Conservation (phyloP, 2,113 vertebrate species). For the Campylomormyrus tamandua region DNA sequence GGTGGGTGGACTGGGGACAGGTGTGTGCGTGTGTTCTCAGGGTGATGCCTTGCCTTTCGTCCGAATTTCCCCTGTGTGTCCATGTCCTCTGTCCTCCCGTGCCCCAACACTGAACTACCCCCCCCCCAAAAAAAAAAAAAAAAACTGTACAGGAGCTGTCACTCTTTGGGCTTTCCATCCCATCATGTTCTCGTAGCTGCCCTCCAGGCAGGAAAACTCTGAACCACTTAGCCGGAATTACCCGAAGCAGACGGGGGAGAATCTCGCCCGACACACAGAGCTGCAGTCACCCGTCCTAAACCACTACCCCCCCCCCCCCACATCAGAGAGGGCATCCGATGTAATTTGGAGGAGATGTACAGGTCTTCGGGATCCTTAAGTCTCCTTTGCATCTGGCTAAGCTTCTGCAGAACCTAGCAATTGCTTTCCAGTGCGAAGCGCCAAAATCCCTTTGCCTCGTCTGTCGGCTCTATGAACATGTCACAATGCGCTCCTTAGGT, state of each 20-base stretch:
- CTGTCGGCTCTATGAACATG: not conserved
- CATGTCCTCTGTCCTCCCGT: not conserved
- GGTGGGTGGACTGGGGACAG: not conserved
- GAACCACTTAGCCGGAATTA: not conserved
- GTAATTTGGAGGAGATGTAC: not conserved
- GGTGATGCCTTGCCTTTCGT: not conserved
- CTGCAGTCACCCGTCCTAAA: not conserved
- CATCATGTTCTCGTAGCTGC: not conserved
- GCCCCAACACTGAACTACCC: not conserved
- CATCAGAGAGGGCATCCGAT: not conserved
- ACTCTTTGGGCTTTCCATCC: not conserved
- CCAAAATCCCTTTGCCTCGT: not conserved
- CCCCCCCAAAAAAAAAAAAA: not conserved
- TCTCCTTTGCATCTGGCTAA: not conserved
- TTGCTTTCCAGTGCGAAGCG: not conserved
- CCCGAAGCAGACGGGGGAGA: not conserved
- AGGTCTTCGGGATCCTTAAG: not conserved
- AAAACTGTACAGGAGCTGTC: not conserved
- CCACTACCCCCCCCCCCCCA: not conserved
- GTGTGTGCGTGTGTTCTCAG: not conserved
- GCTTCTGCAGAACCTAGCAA: not conserved
- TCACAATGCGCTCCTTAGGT: not conserved
- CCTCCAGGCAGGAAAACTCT: not conserved
- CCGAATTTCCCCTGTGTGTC: not conserved
- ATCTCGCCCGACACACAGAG: not conserved